Percentiles rank a stretch among this genome's conserved stretches.
phyloP scores from a whole-genome alignment of 2,888 invertebrate species.

The Artemia sp. region DNA sequence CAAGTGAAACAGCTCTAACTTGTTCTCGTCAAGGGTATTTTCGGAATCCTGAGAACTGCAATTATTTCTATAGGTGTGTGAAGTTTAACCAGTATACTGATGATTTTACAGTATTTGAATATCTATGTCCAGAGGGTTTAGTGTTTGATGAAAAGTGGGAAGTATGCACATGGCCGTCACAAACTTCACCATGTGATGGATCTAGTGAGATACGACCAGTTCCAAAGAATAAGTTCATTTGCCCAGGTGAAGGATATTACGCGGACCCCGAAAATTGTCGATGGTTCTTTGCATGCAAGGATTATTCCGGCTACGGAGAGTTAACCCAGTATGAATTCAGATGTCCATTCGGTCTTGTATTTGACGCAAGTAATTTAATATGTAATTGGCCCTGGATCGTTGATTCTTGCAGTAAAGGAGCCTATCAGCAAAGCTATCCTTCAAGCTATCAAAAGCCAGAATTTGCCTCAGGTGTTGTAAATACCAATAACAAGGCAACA shows the following conservation, averaged over 20 bases:
- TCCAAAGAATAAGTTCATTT: conserved; percentile 46
- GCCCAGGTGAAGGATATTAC: conserved; percentile 53
- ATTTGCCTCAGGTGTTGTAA: neutral
- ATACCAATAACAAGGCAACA: neutral
- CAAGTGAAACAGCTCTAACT: conserved; percentile 52
- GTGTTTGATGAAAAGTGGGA: conserved; percentile 57
- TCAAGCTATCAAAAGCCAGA: neutral
- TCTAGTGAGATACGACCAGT: conserved; percentile 58
- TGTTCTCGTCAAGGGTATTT: conserved; percentile 61
- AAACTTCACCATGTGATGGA: conserved; percentile 54
- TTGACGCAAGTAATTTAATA: conserved; percentile 48
- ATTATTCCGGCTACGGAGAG: conserved; percentile 31
- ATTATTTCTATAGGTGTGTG: conserved; percentile 60
- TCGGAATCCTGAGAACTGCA: conserved; percentile 56
- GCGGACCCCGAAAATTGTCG: conserved; percentile 63
- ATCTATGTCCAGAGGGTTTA: conserved; percentile 57
- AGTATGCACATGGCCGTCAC: conserved; percentile 61
- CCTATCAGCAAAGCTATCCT: conserved; percentile 16
- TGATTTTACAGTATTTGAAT: conserved; percentile 60
- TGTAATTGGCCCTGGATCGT: conserved; percentile 70
- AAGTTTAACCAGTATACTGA: conserved; percentile 56
- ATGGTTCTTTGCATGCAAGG: conserved; percentile 60
- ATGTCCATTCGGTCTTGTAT: conserved; percentile 59
- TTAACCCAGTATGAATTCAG: conserved; percentile 57
- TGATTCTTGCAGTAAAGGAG: conserved; percentile 38